A percentile compares a stretch with the other conserved stretches of the same genome.
phyloP scores from a whole-genome alignment of 2,797 vertebrate species.

The Spinus olivaceus region DNA sequence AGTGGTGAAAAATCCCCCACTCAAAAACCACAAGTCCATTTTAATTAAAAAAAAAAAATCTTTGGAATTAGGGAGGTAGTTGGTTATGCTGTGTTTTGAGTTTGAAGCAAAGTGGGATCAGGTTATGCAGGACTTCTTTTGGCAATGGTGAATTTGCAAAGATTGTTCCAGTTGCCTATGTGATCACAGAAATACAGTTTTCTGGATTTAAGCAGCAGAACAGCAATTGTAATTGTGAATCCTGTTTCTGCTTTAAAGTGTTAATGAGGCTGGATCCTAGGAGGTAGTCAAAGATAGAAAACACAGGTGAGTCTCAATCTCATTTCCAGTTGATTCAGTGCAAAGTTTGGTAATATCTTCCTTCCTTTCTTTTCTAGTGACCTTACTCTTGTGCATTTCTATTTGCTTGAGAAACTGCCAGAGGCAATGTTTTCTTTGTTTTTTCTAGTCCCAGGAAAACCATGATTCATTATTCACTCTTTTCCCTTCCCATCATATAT shows the following conservation, averaged over 20 bases:
- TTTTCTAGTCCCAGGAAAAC: not conserved
- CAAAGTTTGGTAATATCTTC: not conserved
- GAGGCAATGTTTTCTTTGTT: not conserved
- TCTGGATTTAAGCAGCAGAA: not conserved
- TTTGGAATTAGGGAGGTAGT: not conserved
- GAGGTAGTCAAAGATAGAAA: not conserved
- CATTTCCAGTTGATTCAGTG: not conserved
- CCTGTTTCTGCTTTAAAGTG: not conserved
- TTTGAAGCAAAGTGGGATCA: not conserved
- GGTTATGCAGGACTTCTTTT: not conserved
- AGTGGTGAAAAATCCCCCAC: fast-evolving
- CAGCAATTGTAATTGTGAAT: not conserved
- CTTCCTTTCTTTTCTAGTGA: not conserved
- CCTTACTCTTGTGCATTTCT: not conserved
- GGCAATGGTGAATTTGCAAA: not conserved
- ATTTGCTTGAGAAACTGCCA: not conserved
- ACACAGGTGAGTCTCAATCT: not conserved
- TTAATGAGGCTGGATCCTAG: not conserved
- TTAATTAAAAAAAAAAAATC: not conserved
- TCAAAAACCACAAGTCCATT: fast-evolving
- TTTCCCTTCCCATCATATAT: not conserved
- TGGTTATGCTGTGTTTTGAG: not conserved
- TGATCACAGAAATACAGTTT: not conserved
- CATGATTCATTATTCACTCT: not conserved
- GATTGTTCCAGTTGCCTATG: not conserved